Evolutionary conservation across 2,797 vertebrate genomes (phyloP).

Genomic region (Hoplostethus atlanticus): DNA sequence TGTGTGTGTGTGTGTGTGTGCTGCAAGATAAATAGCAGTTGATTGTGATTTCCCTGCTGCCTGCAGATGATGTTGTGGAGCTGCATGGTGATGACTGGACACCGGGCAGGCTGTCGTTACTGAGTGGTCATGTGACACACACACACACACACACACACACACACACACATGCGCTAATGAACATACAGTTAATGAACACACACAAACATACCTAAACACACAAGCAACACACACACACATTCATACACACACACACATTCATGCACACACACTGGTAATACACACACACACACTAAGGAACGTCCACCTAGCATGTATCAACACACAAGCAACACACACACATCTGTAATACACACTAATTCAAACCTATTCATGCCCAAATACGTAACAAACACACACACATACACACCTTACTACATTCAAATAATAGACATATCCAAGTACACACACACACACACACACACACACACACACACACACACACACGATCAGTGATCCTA

Average conservation of each 20-base stretch:
- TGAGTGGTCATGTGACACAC: constrained; percentile 19
- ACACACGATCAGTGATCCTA: constrained; percentile 41
- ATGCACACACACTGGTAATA: constrained; percentile 11
- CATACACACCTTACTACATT: background rate
- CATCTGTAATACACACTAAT: background rate
- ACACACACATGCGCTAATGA: background rate
- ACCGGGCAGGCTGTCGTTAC: constrained; percentile 38
- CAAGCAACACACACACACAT: constrained; percentile 7
- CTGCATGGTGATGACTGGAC: constrained; percentile 36
- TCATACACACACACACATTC: constrained; percentile 1
- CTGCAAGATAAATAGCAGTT: constrained; percentile 39
- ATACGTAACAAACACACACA: background rate
- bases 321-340: background rate
- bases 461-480: background rate
- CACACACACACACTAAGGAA: constrained; percentile 11
- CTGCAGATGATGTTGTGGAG: constrained; percentile 36
- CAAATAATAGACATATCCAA: background rate
- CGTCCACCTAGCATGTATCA: too few relatives aligned
- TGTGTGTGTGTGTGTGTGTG: background rate
- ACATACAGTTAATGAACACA: background rate
- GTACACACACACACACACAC: background rate
- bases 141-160: constrained; percentile 11
- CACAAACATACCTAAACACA: constrained; percentile 4
- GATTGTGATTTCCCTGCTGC: constrained; percentile 45
- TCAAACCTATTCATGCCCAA: background rate